Conservation (phyloP, 1,140 invertebrate species). For the Drosophila jambulina region DNA sequence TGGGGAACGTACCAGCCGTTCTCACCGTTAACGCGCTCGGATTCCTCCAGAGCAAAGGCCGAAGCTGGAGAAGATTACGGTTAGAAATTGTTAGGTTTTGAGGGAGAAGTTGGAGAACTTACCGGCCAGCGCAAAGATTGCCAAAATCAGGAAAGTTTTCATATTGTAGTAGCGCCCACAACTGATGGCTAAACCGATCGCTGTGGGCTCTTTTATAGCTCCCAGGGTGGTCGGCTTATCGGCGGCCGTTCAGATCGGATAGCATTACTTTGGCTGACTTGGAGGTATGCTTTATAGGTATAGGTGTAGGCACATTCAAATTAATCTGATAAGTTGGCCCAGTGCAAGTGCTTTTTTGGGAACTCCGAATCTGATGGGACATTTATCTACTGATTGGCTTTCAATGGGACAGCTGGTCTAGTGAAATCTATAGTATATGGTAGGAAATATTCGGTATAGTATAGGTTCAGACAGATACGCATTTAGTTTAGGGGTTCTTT, state of each 20-base stretch:
- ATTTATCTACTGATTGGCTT: conserved; percentile 60
- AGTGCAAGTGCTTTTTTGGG: conserved; percentile 20
- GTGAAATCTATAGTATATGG: conserved; percentile 1
- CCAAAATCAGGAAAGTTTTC: conserved; percentile 34
- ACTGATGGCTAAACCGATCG: conserved; percentile 12
- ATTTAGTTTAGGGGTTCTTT: background rate
- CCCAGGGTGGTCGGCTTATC: conserved; percentile 33
- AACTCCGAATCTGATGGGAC: conserved; percentile 26
- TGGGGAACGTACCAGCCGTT: conserved; percentile 82
- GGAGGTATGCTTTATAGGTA: conserved; percentile 3
- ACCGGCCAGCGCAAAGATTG: conserved; percentile 30
- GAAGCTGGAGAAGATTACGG: conserved; percentile 22
- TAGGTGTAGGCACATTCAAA: conserved; percentile 2
- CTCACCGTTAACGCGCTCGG: conserved; percentile 72
- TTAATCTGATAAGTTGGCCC: conserved; percentile 26
- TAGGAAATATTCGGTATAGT: background rate
- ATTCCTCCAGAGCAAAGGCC: conserved; percentile 58
- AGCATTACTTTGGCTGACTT: conserved; percentile 6
- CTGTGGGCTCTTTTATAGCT: conserved; percentile 21
- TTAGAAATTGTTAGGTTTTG: background rate
- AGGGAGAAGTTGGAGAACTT: background rate
- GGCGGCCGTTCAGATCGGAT: conserved; percentile 12
- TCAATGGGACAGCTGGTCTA: conserved; percentile 7
- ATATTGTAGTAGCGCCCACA: conserved; percentile 27
- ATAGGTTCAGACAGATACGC: background rate